Base-by-base conservation (phyloP, 2,888 invertebrate species). In the Xestobium rufovillosum region DNA sequence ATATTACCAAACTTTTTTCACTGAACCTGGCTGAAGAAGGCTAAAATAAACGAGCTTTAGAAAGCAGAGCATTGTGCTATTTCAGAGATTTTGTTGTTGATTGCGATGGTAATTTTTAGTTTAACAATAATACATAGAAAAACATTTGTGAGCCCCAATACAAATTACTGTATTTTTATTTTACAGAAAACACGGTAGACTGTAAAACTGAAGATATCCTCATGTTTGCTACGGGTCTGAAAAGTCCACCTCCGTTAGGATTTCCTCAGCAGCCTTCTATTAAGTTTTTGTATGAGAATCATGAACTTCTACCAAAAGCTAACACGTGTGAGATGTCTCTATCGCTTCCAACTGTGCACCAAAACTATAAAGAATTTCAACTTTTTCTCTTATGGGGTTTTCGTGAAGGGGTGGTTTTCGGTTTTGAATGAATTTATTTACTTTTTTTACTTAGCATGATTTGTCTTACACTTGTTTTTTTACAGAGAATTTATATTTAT, bases 281-380 rank as follows among this genome's bases (percentile, higher is more conserved):
- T 8, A 19, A 19, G 23, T 19, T 19, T 19, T 19, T 19, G n/a
- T 19, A 19, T 19, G 23, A 19, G 6, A 19, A 19, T 8, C 6
- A 19, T 8, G 6, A 6, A 19, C 23, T 19, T 19, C 23, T 19
- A 19, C 23, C 23, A 19, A 19, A 19, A 19, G 23, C 23, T 19
- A 19, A 19, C 23, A 19, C 23, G n/a, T 19, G 23, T 19, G 23
- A 19, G n/a, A 19, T 19, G 23, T 19, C 23, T 19, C 23, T 19
- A n/a, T 19, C 23, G n/a, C 23, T 19, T 19, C 23, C 23, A 19
- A 19, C 23, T 19, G 23, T n/a, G n/a, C 23, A 19, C 23, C 23
- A 19, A 19, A 19, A n/a, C 23, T 19, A 19, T 19, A 19, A 19
- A n/a, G 23, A 19, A 19, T 19, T 19, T 19, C 23, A 19, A n/a